Conservation (phyloP, 2,888 invertebrate genomes). For the Aphidoletes aphidimyza region DNA sequence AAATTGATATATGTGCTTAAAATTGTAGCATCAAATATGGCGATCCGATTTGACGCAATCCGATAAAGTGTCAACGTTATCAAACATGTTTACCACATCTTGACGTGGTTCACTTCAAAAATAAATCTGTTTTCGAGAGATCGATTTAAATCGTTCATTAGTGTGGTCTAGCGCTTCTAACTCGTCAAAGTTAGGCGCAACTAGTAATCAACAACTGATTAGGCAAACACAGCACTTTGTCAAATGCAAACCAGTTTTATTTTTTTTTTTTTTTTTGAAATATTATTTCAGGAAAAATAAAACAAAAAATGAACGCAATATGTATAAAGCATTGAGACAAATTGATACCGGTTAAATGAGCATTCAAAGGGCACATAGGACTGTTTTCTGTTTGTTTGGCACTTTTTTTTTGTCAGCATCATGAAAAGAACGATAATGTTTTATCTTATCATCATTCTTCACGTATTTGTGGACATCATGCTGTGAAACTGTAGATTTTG, state of each 20-base stretch:
- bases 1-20: background rate
- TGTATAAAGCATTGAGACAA: no score
- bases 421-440: background rate
- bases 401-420: background rate
- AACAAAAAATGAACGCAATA: background rate
- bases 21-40: background rate
- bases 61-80: background rate
- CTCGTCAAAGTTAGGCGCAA: no score
- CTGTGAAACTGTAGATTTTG: no score
- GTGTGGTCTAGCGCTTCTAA: background rate
- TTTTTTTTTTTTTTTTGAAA: no score
- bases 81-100: background rate
- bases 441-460: background rate
- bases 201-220: slow-evolving; percentile 30
- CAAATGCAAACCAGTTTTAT: background rate
- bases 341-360: background rate
- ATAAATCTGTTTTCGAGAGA: slow-evolving; percentile 16
- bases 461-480: no score
- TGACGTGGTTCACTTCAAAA: background rate
- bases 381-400: background rate
- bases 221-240: background rate
- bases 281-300: background rate
- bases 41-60: background rate
- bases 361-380: background rate
- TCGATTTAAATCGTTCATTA: background rate